Evolutionary conservation across 1,140 invertebrate genomes (phyloP), one percentile per base, ranked within the genome.

Genomic region (Colletes latitarsis): DNA sequence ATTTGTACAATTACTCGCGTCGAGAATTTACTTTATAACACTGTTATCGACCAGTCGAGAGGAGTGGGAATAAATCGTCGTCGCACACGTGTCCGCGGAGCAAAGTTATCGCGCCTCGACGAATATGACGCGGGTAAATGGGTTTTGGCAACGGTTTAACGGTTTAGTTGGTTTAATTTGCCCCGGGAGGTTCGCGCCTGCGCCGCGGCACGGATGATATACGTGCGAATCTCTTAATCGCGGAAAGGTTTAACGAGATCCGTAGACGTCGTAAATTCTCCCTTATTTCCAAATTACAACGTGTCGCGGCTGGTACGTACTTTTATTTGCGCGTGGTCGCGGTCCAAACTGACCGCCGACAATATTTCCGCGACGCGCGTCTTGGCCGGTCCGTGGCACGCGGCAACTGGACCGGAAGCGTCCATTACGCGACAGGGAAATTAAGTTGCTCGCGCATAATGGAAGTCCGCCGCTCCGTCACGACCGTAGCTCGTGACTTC

Each of bases 401-500:
- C 53, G 30, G 69, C 72, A 81, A 73, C 57, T 73, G 72, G 77
- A 57, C 78, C 82, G 84, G 84, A 85, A 85, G 83, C 66, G 81
- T 57, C 79, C 74, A 82, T 85, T 84, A 84, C 68, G 69, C 82
- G 62, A 67, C 64, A 70, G 72, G 79, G 63, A 82, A 85, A 76
- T 84, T 63, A 63, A 63, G 60, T 63, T 39, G 49, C 60, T 2
- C 60, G 14, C 30, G 60, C 39, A 62, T 62, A 62, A 62, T 62
- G 12, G 60, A 17, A 49, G 9, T 12, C 49, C 8, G 49, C 9
- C 49, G 10, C 49, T 0, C 8, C 49, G 10, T 49, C 43, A 9
- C 43, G 43, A 30, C 30, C 43, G 43, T 43, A 6, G 43, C 43
- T 5, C 5, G 43, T 43, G 43, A 43, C 43, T 49, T 3, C 9